Evolutionary conservation across 1,140 invertebrate species (phyloP).

Genomic region (Rhyzopertha dominica): DNA sequence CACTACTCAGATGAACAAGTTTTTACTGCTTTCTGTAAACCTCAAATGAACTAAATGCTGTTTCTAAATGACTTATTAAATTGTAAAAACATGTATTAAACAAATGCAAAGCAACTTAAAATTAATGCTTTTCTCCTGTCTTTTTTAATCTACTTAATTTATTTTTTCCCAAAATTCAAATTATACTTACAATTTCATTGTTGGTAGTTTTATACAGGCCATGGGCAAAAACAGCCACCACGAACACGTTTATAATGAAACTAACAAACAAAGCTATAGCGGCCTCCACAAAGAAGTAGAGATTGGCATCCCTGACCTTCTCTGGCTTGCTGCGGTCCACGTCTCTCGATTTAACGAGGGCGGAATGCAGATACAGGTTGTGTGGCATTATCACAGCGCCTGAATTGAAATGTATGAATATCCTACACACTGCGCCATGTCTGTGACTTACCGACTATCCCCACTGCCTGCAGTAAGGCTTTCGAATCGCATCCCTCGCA

Average conservation of each 20-base stretch:
- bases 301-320: slow-evolving; percentile 80
- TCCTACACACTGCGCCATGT: neutral
- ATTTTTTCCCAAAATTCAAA: neutral
- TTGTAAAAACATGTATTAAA: too few relatives aligned
- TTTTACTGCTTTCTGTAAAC: too few relatives aligned
- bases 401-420: slow-evolving; percentile 21
- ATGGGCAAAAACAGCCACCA: slow-evolving; percentile 83
- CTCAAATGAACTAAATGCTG: too few relatives aligned
- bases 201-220: slow-evolving; percentile 73
- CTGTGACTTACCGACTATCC: slow-evolving; percentile 64
- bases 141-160: too few relatives aligned
- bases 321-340: slow-evolving; percentile 68
- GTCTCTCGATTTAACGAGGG: slow-evolving; percentile 82
- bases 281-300: slow-evolving; percentile 87
- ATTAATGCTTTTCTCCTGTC: too few relatives aligned
- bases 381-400: slow-evolving; percentile 91
- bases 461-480: slow-evolving; percentile 77
- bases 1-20: too few relatives aligned
- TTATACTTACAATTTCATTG: slow-evolving; percentile 46
- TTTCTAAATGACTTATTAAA: too few relatives aligned
- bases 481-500: slow-evolving; percentile 66
- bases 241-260: slow-evolving; percentile 88
- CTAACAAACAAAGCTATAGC: slow-evolving; percentile 78
- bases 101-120: too few relatives aligned
- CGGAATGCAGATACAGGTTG: slow-evolving; percentile 90